These are phyloP conservation scores for Passerina amoena DNA, from an alignment of 2,113 vertebrate species.

Conservation along the genomic window DNA sequence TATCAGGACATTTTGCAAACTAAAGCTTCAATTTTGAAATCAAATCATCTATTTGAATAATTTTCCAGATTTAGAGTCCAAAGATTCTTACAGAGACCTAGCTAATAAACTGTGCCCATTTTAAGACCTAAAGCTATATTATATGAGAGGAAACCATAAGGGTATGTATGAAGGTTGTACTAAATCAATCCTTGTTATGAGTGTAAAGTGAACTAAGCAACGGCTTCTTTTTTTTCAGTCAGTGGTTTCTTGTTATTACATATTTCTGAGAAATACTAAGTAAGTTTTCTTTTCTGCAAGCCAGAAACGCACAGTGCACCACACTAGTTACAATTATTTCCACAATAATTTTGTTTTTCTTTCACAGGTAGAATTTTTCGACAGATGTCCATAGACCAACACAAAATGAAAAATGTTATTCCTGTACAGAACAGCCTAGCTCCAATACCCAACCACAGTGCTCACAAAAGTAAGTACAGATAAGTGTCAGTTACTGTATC, in stretches of 20 bases:
- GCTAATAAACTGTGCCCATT: neutral
- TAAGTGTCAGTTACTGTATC: neutral
- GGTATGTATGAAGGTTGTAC: neutral
- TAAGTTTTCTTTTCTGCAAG: neutral
- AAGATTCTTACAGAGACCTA: neutral
- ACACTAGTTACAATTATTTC: neutral
- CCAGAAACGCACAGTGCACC: neutral
- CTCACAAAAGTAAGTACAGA: constrained; percentile 80
- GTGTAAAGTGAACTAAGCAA: neutral
- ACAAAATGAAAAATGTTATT: constrained; percentile 68
- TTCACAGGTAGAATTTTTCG: constrained; percentile 74
- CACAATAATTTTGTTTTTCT: neutral
- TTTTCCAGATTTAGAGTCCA: neutral
- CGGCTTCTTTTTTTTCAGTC: neutral
- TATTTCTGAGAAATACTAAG: neutral
- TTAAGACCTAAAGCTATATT: neutral
- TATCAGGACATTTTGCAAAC: neutral
- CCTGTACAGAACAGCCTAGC: constrained; percentile 72
- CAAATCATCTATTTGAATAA: neutral
- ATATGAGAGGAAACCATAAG: neutral
- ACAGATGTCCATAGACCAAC: constrained; percentile 62
- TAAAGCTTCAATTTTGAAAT: neutral
- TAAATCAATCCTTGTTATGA: neutral
- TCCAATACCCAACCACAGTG: constrained; percentile 75
- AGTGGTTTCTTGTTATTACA: neutral